Conservation (phyloP, 2,888 invertebrate genomes). For the Nephrotoma guestfalica region DNA sequence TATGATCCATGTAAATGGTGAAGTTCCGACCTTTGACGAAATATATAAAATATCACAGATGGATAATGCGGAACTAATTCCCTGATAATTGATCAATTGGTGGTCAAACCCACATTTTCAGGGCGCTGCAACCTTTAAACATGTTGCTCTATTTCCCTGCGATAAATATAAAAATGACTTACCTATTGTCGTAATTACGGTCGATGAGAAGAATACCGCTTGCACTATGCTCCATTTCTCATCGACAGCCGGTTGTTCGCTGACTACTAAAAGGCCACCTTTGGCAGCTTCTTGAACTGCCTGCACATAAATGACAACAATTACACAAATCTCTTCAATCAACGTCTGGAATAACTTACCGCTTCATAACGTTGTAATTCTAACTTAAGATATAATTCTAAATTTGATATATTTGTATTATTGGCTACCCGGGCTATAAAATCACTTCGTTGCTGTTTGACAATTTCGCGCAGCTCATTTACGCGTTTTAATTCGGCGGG, state of each 20-base stretch:
- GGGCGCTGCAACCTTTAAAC: too few species aligned
- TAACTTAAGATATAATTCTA: conserved; percentile 39
- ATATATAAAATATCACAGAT: too few species aligned
- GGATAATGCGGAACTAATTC: too few species aligned
- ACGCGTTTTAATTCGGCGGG: conserved; percentile 60
- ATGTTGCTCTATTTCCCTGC: conserved; percentile 2
- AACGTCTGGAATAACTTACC: conserved; percentile 20
- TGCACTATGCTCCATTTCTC: conserved; percentile 69
- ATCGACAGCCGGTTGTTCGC: conserved; percentile 37
- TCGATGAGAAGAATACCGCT: conserved; percentile 79
- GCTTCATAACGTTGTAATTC: conserved; percentile 38
- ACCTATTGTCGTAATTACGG: conserved; percentile 85
- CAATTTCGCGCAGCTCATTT: conserved; percentile 41
- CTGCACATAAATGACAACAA: conserved; percentile 19
- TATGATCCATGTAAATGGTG: too few species aligned
- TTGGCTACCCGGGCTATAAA: conserved; percentile 46
- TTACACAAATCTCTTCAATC: neutral
- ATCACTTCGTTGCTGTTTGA: conserved; percentile 41
- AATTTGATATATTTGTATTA: conserved; percentile 39
- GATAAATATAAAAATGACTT: conserved; percentile 17
- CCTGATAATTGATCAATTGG: too few species aligned
- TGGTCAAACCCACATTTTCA: too few species aligned
- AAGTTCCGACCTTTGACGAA: too few species aligned
- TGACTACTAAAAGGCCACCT: conserved; percentile 45
- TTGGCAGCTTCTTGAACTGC: conserved; percentile 57